phyloP scores from a whole-genome alignment of 2,888 invertebrate genomes.

The Clepsis dumicolana region DNA sequence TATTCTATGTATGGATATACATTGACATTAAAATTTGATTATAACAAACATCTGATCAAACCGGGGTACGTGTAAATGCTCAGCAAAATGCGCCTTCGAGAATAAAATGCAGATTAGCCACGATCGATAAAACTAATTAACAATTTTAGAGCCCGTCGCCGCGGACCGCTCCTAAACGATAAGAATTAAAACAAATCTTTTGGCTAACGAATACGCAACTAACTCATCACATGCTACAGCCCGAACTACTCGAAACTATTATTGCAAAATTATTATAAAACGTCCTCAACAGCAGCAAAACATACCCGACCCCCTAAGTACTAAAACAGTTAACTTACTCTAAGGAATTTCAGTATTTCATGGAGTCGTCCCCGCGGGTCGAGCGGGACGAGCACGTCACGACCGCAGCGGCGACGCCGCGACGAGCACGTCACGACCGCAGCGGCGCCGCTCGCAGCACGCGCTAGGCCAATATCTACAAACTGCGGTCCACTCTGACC shows the following conservation, averaged over 20 bases:
- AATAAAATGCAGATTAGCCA: constrained; percentile 53
- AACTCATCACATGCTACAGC: constrained; percentile 46
- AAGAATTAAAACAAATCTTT: constrained; percentile 60
- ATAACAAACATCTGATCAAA: constrained; percentile 44
- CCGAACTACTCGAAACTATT: constrained; percentile 42
- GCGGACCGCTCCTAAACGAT: constrained; percentile 40
- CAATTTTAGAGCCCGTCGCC: constrained; percentile 55
- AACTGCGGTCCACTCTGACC: constrained; percentile 18
- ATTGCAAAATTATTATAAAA: constrained; percentile 41
- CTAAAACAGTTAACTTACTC: constrained; percentile 67
- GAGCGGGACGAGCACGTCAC: background rate
- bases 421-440: background rate
- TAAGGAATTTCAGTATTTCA: constrained; percentile 50
- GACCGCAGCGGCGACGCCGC: background rate
- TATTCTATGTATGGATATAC: constrained; percentile 44
- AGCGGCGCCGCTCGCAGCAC: constrained; percentile 45
- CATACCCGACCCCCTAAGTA: constrained; percentile 74
- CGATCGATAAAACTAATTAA: constrained; percentile 73
- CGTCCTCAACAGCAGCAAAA: constrained; percentile 59
- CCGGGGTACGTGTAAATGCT: constrained; percentile 62
- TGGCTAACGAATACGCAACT: constrained; percentile 54
- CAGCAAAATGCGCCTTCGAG: constrained; percentile 67
- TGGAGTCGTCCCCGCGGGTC: constrained; percentile 18
- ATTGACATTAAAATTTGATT: constrained; percentile 38
- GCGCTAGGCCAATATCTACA: constrained; percentile 58